A percentile compares a stretch with the other conserved stretches of the same genome.
These are phyloP conservation scores for Caenorhabditis imperialis DNA, from an alignment of 2,888 invertebrate genomes.

Conservation along the genomic window DNA sequence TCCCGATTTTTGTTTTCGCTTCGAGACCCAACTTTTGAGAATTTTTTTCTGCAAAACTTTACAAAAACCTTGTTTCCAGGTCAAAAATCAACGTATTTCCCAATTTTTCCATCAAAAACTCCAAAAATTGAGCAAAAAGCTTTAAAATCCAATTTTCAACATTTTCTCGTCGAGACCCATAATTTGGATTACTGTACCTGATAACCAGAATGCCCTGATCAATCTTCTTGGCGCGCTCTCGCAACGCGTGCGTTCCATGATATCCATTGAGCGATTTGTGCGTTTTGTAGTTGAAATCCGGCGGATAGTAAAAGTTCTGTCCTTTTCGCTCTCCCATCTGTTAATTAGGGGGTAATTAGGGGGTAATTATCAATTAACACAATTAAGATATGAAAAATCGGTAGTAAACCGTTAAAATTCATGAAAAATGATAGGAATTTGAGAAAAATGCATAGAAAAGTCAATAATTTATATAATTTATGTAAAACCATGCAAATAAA, in stretches of 20 bases:
- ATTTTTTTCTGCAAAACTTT: too few species aligned
- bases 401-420: too few species aligned
- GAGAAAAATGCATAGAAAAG: constrained; percentile 11
- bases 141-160: too few species aligned
- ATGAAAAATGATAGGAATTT: constrained; percentile 22
- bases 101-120: too few species aligned
- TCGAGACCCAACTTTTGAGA: too few species aligned
- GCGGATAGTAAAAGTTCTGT: constrained; percentile 97
- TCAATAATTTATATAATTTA: not conserved
- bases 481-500: not conserved
- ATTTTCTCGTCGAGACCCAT: not conserved
- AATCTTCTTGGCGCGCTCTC: constrained; percentile 95
- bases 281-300: constrained; percentile 95
- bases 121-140: too few species aligned
- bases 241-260: constrained; percentile 90
- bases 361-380: not conserved
- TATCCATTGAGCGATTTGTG: constrained; percentile 93
- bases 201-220: constrained; percentile 95
- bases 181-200: constrained; percentile 80
- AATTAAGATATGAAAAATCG: constrained; percentile 7
- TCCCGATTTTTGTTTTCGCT: too few species aligned
- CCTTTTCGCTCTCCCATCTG: constrained; percentile 93
- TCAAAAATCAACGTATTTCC: too few species aligned
- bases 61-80: too few species aligned
- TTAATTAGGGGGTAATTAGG: too few species aligned